Evolutionary conservation across 1,140 invertebrate species (phyloP).

Genomic region (Patella vulgata): DNA sequence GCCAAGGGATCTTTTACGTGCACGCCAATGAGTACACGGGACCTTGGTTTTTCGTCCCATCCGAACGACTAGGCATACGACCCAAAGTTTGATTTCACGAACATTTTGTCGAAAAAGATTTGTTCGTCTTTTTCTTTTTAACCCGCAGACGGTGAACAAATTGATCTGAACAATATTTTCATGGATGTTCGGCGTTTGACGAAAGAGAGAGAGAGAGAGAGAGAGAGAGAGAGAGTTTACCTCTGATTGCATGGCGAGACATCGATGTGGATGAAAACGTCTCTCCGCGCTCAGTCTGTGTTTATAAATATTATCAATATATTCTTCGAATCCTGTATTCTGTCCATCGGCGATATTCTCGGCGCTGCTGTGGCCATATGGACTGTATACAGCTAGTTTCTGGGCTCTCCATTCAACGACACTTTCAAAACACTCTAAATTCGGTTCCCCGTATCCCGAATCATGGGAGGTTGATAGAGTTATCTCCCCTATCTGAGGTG

Average conservation of each 20-base stretch:
- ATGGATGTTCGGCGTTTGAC: too few relatives aligned
- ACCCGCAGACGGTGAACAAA: too few relatives aligned
- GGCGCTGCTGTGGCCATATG: not conserved
- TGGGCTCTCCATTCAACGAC: slow-evolving; percentile 28
- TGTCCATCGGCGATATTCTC: slow-evolving; percentile 9
- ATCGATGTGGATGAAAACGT: slow-evolving; percentile 35
- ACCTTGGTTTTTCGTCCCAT: too few relatives aligned
- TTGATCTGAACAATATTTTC: too few relatives aligned
- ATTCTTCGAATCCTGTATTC: slow-evolving; percentile 42
- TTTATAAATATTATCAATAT: slow-evolving; percentile 41
- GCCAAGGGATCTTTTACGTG: too few relatives aligned
- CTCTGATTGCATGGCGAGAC: slow-evolving; percentile 44
- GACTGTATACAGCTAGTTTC: slow-evolving; percentile 3
- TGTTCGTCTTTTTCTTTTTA: too few relatives aligned
- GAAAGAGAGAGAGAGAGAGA: too few relatives aligned
- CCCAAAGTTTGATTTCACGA: too few relatives aligned
- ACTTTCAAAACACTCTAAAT: slow-evolving; percentile 37
- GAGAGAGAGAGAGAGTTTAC: too few relatives aligned
- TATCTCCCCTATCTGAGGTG: slow-evolving; percentile 6
- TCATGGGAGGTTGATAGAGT: slow-evolving; percentile 16
- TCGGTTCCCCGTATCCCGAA: slow-evolving; percentile 35
- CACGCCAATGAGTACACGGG: too few relatives aligned
- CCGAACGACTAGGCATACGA: too few relatives aligned
- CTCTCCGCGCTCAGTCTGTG: slow-evolving; percentile 41
- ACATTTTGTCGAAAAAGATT: too few relatives aligned